Evolutionary conservation across 2,888 invertebrate genomes (phyloP), one percentile per base, ranked within the genome.

Genomic region (Petrolisthes cinctipes): DNA sequence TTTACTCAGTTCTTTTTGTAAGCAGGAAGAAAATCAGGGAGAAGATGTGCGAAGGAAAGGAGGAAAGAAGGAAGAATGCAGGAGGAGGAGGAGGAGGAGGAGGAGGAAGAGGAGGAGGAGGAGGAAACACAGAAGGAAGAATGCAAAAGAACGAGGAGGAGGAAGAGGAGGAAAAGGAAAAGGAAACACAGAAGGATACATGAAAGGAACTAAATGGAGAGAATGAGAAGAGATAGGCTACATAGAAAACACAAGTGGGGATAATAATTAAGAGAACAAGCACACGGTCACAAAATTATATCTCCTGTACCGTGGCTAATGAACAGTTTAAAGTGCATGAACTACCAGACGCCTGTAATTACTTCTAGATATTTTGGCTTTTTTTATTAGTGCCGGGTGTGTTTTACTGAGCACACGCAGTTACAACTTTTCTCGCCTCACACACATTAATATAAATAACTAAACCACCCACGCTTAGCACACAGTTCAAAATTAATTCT

Each of bases 121-220:
- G 14, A 66, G n/a, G 51, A 53, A 53, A 17, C 20, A 20, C 7
- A 17, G 83, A 23, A 68, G 56, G 61, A 3, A 20, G 51, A 53
- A 51, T 71, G 14, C 20, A 17, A 54, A 4, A 73, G 4, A 54
- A 71, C 0, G n/a, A 61, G 71, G n/a, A 20, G 83, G 56, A 14
- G 23, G 9, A 9, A 23, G n/a, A 20, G 83, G 56, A 14, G 23
- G 9, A 9, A 23, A 9, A 61, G 2, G 80, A 66, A 4, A 66
- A 66, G 2, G 11, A 23, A 81, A 57, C 11, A 20, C 23, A 20
- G 23, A 75, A 75, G 23, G 78, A 81, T 7, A 61, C 54, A n/a
- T 56, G 81, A 81, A 81, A 37, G 56, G 57, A 78, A 20, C 11
- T 17, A 37, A 37, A 9, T 78, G 78, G 51, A 20, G 51, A 78